phyloP scores from a whole-genome alignment of 1,140 invertebrate species.

The Achroia grisella region DNA sequence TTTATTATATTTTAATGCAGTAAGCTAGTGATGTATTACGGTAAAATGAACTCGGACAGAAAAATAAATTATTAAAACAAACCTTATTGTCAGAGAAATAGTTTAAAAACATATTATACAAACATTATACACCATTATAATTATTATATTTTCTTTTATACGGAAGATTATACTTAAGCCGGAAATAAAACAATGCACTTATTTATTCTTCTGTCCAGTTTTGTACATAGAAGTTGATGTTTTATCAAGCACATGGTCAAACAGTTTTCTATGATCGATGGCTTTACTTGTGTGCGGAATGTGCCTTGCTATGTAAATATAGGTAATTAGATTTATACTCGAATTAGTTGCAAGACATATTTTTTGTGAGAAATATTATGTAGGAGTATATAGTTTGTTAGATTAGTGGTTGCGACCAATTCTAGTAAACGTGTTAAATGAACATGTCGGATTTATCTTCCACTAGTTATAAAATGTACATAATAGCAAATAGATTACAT shows the following conservation, averaged over 20 bases:
- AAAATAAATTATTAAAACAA: constrained; percentile 7
- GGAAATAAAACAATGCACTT: neutral
- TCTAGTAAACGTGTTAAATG: constrained; percentile 58
- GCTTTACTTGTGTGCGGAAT: constrained; percentile 74
- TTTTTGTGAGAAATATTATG: constrained; percentile 69
- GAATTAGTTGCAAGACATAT: constrained; percentile 73
- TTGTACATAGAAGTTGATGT: constrained; percentile 47
- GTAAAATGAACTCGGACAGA: constrained; percentile 33
- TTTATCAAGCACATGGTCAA: constrained; percentile 65
- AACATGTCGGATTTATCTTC: constrained; percentile 71
- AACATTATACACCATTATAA: no score
- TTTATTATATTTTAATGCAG: constrained; percentile 61
- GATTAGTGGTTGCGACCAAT: constrained; percentile 53
- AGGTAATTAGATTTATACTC: constrained; percentile 70
- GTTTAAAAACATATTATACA: no score
- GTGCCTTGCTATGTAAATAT: constrained; percentile 73
- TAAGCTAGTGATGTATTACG: constrained; percentile 61
- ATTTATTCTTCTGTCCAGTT: constrained; percentile 32
- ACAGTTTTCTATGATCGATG: constrained; percentile 52
- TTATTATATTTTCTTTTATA: no score
- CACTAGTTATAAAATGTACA: constrained; percentile 63
- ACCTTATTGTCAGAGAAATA: no score
- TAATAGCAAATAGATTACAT: constrained; percentile 58
- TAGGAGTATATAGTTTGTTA: constrained; percentile 59
- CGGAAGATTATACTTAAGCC: neutral